A percentile compares a stretch with the other conserved stretches of the same genome.
Conservation (phyloP, 1,140 invertebrate genomes). For the Drosophila quadrilineata region DNA sequence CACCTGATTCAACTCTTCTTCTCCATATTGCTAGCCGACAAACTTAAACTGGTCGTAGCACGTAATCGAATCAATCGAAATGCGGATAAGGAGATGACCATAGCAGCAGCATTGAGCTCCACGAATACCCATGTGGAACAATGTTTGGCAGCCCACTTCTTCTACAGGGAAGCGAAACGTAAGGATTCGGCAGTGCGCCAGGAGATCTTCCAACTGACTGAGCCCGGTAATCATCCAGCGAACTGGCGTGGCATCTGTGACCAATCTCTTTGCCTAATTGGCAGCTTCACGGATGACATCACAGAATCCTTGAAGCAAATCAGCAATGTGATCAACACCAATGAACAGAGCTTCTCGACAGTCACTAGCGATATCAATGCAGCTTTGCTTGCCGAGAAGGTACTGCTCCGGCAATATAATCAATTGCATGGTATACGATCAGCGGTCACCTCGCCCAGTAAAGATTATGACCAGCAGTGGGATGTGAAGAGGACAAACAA, state of each 20-base stretch:
- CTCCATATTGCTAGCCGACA: constrained; percentile 86
- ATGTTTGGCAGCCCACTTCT: constrained; percentile 87
- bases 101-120: constrained; percentile 84
- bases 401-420: constrained; percentile 76
- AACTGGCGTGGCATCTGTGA: constrained; percentile 89
- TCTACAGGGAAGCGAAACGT: constrained; percentile 81
- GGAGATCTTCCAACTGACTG: constrained; percentile 87
- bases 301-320: constrained; percentile 82
- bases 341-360: constrained; percentile 20
- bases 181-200: constrained; percentile 80
- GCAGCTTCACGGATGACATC: constrained; percentile 84
- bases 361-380: constrained; percentile 30
- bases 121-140: constrained; percentile 85
- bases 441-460: constrained; percentile 10
- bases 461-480: neutral
- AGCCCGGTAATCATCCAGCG: constrained; percentile 87
- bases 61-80: constrained; percentile 39
- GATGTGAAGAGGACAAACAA: constrained; percentile 23
- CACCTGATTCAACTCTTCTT: constrained; percentile 87
- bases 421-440: constrained; percentile 82
- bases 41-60: constrained; percentile 84
- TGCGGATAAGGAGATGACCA: constrained; percentile 60
- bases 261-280: constrained; percentile 84
- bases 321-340: constrained; percentile 46
- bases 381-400: constrained; percentile 55